These are phyloP conservation scores for Podabrus alpinus DNA, from an alignment of 2,888 invertebrate species.

Conservation along the genomic window DNA sequence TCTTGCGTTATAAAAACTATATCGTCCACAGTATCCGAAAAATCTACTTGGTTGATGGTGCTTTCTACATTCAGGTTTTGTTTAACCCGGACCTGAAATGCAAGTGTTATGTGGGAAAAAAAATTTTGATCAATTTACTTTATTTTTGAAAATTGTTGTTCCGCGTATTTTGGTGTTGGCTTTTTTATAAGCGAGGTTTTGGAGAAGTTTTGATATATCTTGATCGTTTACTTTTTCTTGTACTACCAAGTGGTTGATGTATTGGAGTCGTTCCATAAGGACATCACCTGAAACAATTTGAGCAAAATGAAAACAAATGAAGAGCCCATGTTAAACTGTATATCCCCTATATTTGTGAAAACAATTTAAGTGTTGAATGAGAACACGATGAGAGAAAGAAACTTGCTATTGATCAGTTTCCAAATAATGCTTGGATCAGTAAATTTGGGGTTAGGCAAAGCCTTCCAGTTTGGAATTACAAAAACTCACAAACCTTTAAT, in stretches of 20 bases:
- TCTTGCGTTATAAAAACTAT: constrained; percentile 52
- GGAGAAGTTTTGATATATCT: constrained; percentile 39
- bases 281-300: constrained; percentile 44
- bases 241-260: constrained; percentile 44
- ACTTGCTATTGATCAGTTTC: no score
- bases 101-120: not conserved
- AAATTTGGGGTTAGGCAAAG: no score
- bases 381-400: no score
- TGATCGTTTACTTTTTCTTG: constrained; percentile 42
- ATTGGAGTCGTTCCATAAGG: constrained; percentile 41
- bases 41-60: constrained; percentile 46
- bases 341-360: no score
- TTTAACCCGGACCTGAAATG: constrained; percentile 43
- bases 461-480: not conserved
- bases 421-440: no score
- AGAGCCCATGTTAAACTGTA: no score
- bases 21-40: constrained; percentile 50
- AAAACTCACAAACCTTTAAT: constrained; percentile 41
- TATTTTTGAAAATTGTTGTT: constrained; percentile 41
- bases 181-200: constrained; percentile 42
- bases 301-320: no score
- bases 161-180: constrained; percentile 37
- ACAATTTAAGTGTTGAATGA: no score
- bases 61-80: constrained; percentile 44
- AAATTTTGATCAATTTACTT: not conserved